These are phyloP conservation scores for Cheilosia vernalis DNA, from an alignment of 2,888 invertebrate genomes.

Conservation along the genomic window DNA sequence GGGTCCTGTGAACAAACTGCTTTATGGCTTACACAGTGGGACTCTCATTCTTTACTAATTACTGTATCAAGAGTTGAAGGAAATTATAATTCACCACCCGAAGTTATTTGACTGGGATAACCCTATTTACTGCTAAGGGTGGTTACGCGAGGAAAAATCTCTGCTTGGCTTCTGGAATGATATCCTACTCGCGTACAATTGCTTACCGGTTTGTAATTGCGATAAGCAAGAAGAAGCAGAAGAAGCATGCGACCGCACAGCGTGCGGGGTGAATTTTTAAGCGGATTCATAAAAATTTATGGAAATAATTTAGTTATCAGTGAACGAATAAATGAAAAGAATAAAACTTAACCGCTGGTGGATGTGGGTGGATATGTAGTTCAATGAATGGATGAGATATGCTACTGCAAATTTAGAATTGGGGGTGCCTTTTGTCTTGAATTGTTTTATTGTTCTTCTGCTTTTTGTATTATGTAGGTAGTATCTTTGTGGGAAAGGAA, in stretches of 20 bases:
- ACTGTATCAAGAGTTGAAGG: conserved; percentile 58
- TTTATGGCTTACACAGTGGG: conserved; percentile 29
- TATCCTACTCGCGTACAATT: conserved; percentile 67
- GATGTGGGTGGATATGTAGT: conserved; percentile 37
- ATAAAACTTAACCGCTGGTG: conserved; percentile 69
- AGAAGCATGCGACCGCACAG: conserved; percentile 45
- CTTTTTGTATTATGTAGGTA: not conserved
- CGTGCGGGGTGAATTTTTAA: conserved; percentile 71
- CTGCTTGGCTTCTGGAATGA: conserved; percentile 53
- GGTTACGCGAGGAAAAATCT: conserved; percentile 28
- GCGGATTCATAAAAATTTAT: conserved; percentile 74
- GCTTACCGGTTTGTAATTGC: conserved; percentile 75
- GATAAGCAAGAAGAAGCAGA: conserved; percentile 54
- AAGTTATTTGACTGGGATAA: conserved; percentile 63
- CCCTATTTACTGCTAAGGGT: conserved; percentile 37
- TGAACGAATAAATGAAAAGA: conserved; percentile 68
- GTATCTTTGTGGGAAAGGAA: conserved; percentile 35
- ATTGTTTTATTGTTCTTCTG: conserved; percentile 28
- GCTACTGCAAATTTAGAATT: conserved; percentile 24
- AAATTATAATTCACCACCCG: conserved; percentile 53
- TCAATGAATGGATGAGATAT: conserved; percentile 58
- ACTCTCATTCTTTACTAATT: conserved; percentile 54
- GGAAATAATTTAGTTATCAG: conserved; percentile 74
- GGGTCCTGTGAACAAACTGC: conserved; percentile 38
- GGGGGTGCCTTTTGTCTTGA: conserved; percentile 40